Evolutionary conservation across 2,113 vertebrate species (phyloP).

Genomic region (Passer domesticus): DNA sequence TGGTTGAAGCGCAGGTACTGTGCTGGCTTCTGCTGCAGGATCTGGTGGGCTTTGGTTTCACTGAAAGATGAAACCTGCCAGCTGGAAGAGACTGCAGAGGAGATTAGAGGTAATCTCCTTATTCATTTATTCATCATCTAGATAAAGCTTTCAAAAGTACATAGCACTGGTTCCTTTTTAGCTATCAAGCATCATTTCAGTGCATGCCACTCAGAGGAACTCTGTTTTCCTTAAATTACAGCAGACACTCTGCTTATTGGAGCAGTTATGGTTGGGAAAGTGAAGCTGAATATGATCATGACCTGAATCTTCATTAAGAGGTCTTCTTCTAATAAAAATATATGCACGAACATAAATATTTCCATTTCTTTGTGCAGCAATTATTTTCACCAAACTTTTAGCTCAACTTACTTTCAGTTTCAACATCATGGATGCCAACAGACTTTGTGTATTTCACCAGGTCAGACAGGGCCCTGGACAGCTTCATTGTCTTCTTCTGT

Average conservation of each 20-base stretch:
- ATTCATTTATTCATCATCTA: not conserved
- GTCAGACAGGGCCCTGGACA: slow-evolving; percentile 94
- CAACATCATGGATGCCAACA: slow-evolving; percentile 89
- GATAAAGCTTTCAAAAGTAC: not conserved
- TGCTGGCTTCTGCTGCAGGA: slow-evolving; percentile 89
- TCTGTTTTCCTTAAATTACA: not conserved
- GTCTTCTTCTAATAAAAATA: not conserved
- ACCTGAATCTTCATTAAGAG: not conserved
- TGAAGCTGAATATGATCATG: not conserved
- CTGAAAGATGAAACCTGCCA: slow-evolving; percentile 98
- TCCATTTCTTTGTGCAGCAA: not conserved
- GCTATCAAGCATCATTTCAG: not conserved
- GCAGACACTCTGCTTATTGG: not conserved
- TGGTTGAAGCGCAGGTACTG: slow-evolving; percentile 93
- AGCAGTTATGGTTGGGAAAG: not conserved
- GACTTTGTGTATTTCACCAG: slow-evolving; percentile 96
- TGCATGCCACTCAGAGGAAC: not conserved
- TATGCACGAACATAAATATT: not conserved
- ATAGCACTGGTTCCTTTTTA: not conserved
- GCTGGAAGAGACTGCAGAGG: slow-evolving; percentile 78
- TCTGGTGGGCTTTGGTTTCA: slow-evolving; percentile 93
- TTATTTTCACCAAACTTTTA: not conserved
- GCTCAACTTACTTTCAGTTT: slow-evolving; percentile 84
- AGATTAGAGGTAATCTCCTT: not conserved
- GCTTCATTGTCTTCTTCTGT: slow-evolving; percentile 96